phyloP scores from a whole-genome alignment of 2,113 vertebrate genomes.

The Leptodactylus fuscus region DNA sequence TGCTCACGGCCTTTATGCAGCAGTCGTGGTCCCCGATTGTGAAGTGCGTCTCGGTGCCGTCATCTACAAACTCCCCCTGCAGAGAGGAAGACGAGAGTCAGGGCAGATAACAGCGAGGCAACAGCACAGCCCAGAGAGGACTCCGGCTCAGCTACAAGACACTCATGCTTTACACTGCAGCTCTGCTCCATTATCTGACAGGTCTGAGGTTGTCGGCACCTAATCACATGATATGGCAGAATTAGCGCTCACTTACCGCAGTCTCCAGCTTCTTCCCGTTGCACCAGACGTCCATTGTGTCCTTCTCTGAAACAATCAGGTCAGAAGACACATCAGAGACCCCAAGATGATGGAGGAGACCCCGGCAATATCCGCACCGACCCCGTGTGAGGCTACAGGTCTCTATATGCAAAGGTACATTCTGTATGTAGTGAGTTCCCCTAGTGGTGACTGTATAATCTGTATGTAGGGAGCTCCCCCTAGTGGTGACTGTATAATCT shows the following conservation, averaged over 20 bases:
- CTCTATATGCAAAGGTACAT: too few species aligned
- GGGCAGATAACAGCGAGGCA: neutral
- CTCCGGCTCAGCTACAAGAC: too few species aligned
- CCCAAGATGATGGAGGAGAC: too few species aligned
- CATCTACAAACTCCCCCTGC: constrained; percentile 98
- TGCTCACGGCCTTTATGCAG: constrained; percentile 96
- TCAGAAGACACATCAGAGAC: too few species aligned
- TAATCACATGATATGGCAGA: too few species aligned
- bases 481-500: too few species aligned
- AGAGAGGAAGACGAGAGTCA: neutral
- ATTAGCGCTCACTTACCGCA: constrained; percentile 78
- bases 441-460: too few species aligned
- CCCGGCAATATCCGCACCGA: too few species aligned
- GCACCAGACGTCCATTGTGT: constrained; percentile 98
- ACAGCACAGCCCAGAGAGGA: neutral
- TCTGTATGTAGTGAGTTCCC: too few species aligned
- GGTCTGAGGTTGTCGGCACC: too few species aligned
- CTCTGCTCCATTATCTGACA: neutral
- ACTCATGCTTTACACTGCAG: neutral
- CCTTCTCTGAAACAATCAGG: constrained; percentile 84
- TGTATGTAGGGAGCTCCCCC: too few species aligned
- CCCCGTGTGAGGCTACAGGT: too few species aligned
- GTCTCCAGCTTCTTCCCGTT: constrained; percentile 95
- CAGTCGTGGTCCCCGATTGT: constrained; percentile 86
- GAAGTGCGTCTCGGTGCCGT: constrained; percentile 98